A percentile compares a stretch with the other conserved stretches of the same genome.
Evolutionary conservation across 37 sponge, comb jelly and placozoan species (phyloP).

Genomic region (Beroe ovata): DNA sequence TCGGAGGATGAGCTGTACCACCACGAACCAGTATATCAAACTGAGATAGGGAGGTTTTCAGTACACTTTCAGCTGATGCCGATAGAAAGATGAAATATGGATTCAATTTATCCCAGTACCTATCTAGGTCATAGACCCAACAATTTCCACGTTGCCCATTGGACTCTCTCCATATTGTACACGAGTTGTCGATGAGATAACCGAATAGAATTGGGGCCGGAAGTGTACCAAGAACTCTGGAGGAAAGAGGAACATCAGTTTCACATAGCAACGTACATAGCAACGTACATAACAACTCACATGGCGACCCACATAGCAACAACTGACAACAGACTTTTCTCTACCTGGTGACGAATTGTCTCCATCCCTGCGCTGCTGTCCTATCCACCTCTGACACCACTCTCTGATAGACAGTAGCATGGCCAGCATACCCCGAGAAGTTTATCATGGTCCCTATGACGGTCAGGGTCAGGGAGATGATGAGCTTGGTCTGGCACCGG

Average conservation of each 20-base stretch:
- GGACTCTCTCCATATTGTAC: slow-evolving; percentile 15
- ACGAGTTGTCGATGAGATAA: slow-evolving; percentile 25
- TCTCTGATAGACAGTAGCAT: slow-evolving; percentile 49
- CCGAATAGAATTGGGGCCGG: slow-evolving; percentile 46
- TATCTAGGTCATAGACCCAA: slow-evolving; percentile 40
- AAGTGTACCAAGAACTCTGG: slow-evolving; percentile 1
- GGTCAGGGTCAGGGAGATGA: slow-evolving; percentile 33
- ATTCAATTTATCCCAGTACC: neutral
- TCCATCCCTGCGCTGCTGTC: slow-evolving; percentile 29
- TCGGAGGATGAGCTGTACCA: slow-evolving; percentile 39
- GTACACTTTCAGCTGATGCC: too few species aligned
- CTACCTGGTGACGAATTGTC: slow-evolving; percentile 25
- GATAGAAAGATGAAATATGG: too few species aligned
- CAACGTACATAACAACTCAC: too few species aligned
- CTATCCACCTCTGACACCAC: slow-evolving; percentile 26
- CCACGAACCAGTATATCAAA: slow-evolving; percentile 22
- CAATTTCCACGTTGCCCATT: slow-evolving; percentile 24
- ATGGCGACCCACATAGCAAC: too few species aligned
- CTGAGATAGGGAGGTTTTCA: too few species aligned
- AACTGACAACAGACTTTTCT: too few species aligned
- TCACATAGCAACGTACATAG: too few species aligned
- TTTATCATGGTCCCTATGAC: slow-evolving; percentile 35
- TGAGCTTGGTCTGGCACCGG: slow-evolving; percentile 14
- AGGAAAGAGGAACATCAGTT: too few species aligned
- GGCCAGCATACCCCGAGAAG: slow-evolving; percentile 41